Evolutionary conservation across 2,113 vertebrate species (phyloP), one percentile per base, ranked within the genome.

Genomic region (Heteronetta atricapilla): DNA sequence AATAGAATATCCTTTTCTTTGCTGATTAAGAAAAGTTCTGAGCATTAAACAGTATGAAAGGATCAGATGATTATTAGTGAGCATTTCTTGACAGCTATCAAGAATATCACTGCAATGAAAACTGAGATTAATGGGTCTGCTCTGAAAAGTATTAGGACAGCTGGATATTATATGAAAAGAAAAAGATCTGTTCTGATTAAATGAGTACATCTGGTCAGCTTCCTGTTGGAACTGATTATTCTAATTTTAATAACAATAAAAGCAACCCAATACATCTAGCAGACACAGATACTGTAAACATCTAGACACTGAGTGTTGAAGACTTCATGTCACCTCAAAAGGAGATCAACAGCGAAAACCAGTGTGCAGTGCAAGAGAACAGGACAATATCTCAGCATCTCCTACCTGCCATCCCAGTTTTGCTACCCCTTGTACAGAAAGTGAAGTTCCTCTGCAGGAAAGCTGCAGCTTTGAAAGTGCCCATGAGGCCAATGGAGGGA

Each of bases 221-320:
- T 89, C 89, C 85, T 50, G 42, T 53, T 60, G 59, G 52, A 88
- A 91, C 79, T 33, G 0, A 38, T 73, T 64, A 62, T 79, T 92
- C 42, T 83, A 42, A 75, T 90, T 94, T 86, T 76, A 88, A 85
- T 76, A 88, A 46, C 33, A 89, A 58, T 82, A 82, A 89, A 92
- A 93, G 7, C 78, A 91, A 80, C 80, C 31, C 23, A 85, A 58
- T 87, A 29, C 48, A 66, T 64, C 73, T 72, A 55, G n/a, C 52
- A 86, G 68, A 34, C 31, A 60, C 34, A 94, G 63, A 25, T 19
- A 70, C 20, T 70, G 55, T 48, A 33, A 76, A 73, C 10, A 89
- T 40, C 5, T 21, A 79, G 26, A 82, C 13, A 36, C 8, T 26
- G 64, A 34, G 20, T 53, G 5, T 1, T 62, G 55, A 38, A 74